A percentile compares a stretch with the other conserved stretches of the same genome.
These are phyloP conservation scores for Trinectes maculatus DNA, from an alignment of 2,113 vertebrate species.

Conservation along the genomic window DNA sequence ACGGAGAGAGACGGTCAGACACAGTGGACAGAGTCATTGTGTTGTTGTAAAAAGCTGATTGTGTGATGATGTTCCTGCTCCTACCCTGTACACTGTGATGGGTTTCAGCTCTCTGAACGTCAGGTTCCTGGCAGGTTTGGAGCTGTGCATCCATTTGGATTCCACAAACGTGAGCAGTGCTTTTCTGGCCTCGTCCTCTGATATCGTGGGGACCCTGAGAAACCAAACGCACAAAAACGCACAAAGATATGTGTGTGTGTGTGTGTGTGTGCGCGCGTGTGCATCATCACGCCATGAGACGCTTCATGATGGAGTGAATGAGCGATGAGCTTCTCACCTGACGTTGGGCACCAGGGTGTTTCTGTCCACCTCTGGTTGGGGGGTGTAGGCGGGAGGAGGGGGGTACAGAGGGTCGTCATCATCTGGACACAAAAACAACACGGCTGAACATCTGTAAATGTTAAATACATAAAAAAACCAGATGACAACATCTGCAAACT, in stretches of 20 bases:
- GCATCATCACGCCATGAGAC: no score
- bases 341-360: slow-evolving; percentile 75
- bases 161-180: slow-evolving; percentile 83
- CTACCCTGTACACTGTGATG: slow-evolving; percentile 82
- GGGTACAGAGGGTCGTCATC: slow-evolving; percentile 72
- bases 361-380: slow-evolving; percentile 74
- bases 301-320: no score
- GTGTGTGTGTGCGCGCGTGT: no score
- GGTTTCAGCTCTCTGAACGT: slow-evolving; percentile 81
- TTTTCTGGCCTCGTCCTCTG: slow-evolving; percentile 81
- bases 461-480: neutral
- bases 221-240: neutral
- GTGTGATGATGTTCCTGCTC: no score
- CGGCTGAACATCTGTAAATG: neutral
- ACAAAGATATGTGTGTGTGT: no score
- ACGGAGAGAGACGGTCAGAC: neutral
- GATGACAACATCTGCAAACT: neutral
- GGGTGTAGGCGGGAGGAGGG: slow-evolving; percentile 73
- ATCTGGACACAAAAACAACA: slow-evolving; percentile 35
- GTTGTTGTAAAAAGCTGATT: no score
- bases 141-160: slow-evolving; percentile 83
- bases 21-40: no score
- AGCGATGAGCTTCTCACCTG: no score
- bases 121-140: slow-evolving; percentile 79
- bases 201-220: slow-evolving; percentile 79